phyloP scores from a whole-genome alignment of 2,797 vertebrate genomes.

The Rhynchotus rufescens region DNA sequence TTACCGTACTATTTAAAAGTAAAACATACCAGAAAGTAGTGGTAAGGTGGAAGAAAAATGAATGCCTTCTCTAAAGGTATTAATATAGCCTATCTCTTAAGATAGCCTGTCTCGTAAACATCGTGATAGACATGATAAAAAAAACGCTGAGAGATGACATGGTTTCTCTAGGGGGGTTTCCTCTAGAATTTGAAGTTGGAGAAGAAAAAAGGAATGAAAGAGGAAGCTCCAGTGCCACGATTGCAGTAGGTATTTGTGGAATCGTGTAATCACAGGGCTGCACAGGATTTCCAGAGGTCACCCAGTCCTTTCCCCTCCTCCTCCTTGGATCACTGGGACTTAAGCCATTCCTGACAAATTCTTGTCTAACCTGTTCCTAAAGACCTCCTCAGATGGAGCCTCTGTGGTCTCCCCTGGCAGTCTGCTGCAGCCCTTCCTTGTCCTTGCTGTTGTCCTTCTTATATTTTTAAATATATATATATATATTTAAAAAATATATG shows the following conservation, averaged over 20 bases:
- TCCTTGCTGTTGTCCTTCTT: neutral
- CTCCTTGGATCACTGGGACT: neutral
- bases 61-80: neutral
- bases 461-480: too few species aligned
- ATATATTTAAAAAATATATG: too few species aligned
- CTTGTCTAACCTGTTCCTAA: neutral
- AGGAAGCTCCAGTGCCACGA: neutral
- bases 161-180: neutral
- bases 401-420: neutral
- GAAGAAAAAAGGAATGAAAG: neutral
- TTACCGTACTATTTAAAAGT: neutral
- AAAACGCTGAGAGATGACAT: neutral
- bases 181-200: neutral
- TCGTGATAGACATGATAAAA: neutral
- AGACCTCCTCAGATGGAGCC: rapidly evolving
- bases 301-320: rapidly evolving
- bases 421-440: neutral
- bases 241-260: neutral
- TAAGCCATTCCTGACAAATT: neutral
- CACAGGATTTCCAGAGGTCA: rapidly evolving
- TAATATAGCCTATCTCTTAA: neutral
- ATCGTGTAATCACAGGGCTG: neutral
- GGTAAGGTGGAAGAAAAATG: neutral
- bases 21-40: constrained; percentile 1
- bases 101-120: neutral